phyloP scores from a whole-genome alignment of 1,140 invertebrate genomes.

The Mamestra configurata region DNA sequence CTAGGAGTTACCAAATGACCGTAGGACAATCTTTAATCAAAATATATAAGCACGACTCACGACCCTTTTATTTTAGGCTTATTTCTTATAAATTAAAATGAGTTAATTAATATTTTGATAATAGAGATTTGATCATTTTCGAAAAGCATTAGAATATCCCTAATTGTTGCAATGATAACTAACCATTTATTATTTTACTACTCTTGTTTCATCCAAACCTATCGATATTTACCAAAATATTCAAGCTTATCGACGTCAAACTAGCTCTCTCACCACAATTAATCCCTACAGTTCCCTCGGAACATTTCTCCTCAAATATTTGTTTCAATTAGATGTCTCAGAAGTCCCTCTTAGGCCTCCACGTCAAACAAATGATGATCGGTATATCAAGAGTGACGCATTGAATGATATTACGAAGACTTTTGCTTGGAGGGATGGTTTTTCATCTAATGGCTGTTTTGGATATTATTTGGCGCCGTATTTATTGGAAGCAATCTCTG shows the following conservation, averaged over 20 bases:
- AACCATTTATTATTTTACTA: too few species aligned
- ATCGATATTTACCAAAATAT: neutral
- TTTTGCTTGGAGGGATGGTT: constrained; percentile 22
- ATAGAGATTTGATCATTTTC: too few species aligned
- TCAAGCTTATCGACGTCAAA: constrained; percentile 34
- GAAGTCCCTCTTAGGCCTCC: constrained; percentile 61
- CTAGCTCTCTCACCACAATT: neutral
- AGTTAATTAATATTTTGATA: too few species aligned
- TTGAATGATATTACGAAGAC: constrained; percentile 47
- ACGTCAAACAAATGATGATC: constrained; percentile 78
- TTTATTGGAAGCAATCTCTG: neutral
- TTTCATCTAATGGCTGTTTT: constrained; percentile 8
- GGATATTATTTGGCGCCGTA: neutral
- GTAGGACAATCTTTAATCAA: too few species aligned
- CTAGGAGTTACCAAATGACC: too few species aligned
- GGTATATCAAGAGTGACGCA: constrained; percentile 69
- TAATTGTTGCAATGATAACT: too few species aligned
- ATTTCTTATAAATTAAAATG: too few species aligned
- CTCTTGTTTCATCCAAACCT: neutral
- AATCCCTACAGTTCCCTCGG: constrained; percentile 49
- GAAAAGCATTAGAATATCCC: too few species aligned
- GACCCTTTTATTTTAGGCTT: too few species aligned
- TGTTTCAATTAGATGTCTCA: constrained; percentile 80
- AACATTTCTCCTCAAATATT: constrained; percentile 78
- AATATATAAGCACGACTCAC: too few species aligned